Evolutionary conservation across 2,113 vertebrate genomes (phyloP).

Genomic region (Ictalurus punctatus): DNA sequence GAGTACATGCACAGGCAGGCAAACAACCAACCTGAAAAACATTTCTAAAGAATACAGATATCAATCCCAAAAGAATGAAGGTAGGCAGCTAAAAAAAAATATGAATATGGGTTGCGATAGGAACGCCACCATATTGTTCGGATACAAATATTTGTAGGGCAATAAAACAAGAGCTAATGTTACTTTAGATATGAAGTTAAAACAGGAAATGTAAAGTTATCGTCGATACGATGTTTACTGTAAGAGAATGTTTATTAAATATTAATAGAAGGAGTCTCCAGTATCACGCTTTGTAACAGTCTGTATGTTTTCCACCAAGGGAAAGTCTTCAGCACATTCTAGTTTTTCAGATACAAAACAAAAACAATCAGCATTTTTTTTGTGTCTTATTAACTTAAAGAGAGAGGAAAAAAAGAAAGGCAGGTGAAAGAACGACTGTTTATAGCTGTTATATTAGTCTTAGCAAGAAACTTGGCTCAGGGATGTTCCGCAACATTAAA

Average conservation of each 20-base stretch:
- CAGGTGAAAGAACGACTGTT: background rate
- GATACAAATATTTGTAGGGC: background rate
- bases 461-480: background rate
- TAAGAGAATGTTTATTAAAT: background rate
- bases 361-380: background rate
- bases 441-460: background rate
- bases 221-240: background rate
- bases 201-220: background rate
- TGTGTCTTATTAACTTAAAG: background rate
- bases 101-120: background rate
- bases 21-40: conserved; percentile 6
- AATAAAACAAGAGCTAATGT: conserved; percentile 31
- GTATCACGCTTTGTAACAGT: background rate
- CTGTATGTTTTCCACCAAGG: background rate
- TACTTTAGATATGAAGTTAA: background rate
- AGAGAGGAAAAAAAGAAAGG: background rate
- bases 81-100: background rate
- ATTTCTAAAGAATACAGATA: background rate
- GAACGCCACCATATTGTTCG: background rate
- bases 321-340: background rate
- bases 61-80: background rate
- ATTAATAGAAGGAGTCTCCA: background rate
- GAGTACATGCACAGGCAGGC: conserved; percentile 4
- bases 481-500: background rate
- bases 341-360: background rate